A percentile compares a stretch with the other conserved stretches of the same genome.
Conservation (phyloP, 2,888 invertebrate genomes). For the Hedya salicella region DNA sequence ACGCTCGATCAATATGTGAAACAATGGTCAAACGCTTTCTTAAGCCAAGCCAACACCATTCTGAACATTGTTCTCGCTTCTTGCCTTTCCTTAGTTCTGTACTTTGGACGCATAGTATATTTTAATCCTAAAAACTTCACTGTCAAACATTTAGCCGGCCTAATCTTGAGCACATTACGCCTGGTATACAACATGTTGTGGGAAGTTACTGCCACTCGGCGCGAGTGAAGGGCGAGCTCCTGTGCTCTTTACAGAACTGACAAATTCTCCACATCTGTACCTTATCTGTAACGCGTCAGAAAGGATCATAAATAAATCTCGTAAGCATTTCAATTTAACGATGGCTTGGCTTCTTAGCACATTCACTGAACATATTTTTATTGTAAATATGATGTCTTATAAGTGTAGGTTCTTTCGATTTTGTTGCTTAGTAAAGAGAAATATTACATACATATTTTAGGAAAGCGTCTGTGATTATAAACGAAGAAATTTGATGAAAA, state of each 20-base stretch:
- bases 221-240: neutral
- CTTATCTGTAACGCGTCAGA: neutral
- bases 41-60: slow-evolving; percentile 31
- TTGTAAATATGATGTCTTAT: slow-evolving; percentile 58
- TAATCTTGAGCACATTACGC: neutral
- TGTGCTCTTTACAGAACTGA: neutral
- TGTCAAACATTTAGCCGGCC: neutral
- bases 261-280: neutral
- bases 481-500: slow-evolving; percentile 80
- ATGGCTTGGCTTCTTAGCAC: slow-evolving; percentile 37
- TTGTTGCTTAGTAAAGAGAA: slow-evolving; percentile 73
- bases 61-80: neutral
- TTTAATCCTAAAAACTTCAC: neutral
- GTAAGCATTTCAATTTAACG: slow-evolving; percentile 2
- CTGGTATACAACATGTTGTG: neutral
- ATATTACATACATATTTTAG: slow-evolving; percentile 80
- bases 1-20: slow-evolving; percentile 18
- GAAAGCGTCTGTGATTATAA: slow-evolving; percentile 85
- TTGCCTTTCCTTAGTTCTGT: slow-evolving; percentile 13
- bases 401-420: slow-evolving; percentile 69
- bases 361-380: slow-evolving; percentile 29
- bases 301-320: slow-evolving; percentile 3
- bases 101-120: neutral
- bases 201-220: too few species aligned
- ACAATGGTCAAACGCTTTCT: slow-evolving; percentile 23